These are phyloP conservation scores for Sturnus vulgaris DNA, from an alignment of 2,113 vertebrate genomes.

Conservation along the genomic window DNA sequence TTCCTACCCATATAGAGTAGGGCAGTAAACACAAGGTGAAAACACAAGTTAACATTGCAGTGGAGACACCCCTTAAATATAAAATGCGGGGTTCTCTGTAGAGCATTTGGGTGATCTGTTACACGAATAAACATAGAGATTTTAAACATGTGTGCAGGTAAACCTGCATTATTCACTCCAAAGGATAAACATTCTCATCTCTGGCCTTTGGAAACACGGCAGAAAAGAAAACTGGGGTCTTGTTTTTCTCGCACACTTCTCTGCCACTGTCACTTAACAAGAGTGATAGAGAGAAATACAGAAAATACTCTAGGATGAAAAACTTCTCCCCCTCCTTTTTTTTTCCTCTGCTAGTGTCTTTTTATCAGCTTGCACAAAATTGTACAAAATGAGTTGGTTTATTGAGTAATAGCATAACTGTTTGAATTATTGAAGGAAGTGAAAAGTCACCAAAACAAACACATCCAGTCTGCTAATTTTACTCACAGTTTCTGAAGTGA, in stretches of 20 bases:
- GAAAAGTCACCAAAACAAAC: constrained; percentile 59
- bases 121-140: neutral
- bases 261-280: neutral
- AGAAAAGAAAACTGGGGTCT: neutral
- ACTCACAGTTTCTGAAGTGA: constrained; percentile 27
- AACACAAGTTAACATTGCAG: neutral
- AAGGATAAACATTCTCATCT: neutral
- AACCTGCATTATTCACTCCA: neutral
- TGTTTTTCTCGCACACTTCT: neutral
- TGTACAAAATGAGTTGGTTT: neutral
- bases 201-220: neutral
- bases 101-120: neutral
- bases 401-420: neutral
- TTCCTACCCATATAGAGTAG: neutral
- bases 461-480: constrained; percentile 18
- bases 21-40: neutral
- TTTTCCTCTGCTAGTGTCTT: neutral
- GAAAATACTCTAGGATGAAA: neutral
- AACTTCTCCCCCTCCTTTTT: neutral
- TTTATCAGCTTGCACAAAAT: neutral
- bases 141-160: neutral
- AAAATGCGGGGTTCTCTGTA: neutral
- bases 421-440: constrained; percentile 58
- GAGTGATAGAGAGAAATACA: neutral
- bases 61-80: neutral